phyloP scores from a whole-genome alignment of 1,140 invertebrate genomes.

The Thalassaphorura encarpata region DNA sequence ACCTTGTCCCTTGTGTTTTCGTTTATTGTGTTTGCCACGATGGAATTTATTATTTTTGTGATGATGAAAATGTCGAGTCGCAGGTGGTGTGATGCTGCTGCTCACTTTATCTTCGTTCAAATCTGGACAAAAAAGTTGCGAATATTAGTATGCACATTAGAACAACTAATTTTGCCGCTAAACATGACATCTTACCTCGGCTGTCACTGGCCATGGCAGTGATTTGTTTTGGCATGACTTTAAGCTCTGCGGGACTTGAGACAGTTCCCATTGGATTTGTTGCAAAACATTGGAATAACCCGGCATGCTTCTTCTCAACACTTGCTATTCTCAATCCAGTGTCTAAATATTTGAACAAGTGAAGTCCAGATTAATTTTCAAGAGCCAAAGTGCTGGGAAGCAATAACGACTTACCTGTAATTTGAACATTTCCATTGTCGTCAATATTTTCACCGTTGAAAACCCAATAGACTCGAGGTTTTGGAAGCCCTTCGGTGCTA shows the following conservation, averaged over 20 bases:
- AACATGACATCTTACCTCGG: conserved; percentile 11
- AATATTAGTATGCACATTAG: not conserved
- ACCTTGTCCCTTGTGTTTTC: conserved; percentile 32
- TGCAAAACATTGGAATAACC: conserved; percentile 80
- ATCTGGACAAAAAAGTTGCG: conserved; percentile 12
- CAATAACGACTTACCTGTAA: conserved; percentile 25
- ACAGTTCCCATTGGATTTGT: conserved; percentile 66
- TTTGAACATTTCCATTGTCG: conserved; percentile 36
- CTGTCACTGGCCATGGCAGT: conserved; percentile 38
- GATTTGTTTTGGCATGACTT: conserved; percentile 63
- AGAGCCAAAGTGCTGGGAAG: not conserved
- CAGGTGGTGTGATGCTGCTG: conserved; percentile 16
- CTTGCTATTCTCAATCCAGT: conserved; percentile 50
- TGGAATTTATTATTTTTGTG: conserved; percentile 31
- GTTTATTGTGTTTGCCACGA: conserved; percentile 25
- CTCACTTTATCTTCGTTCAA: conserved; percentile 19
- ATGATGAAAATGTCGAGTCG: conserved; percentile 26
- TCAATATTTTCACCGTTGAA: conserved; percentile 62
- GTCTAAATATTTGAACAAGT: conserved; percentile 38
- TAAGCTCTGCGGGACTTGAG: conserved; percentile 49
- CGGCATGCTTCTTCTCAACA: conserved; percentile 69
- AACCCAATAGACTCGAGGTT: conserved; percentile 66
- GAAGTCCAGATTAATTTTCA: not conserved
- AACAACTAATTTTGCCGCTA: no score
- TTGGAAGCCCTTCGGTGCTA: conserved; percentile 53